Evolutionary conservation across 2,797 vertebrate species (phyloP).

Genomic region (Tympanoctomys barrerae): DNA sequence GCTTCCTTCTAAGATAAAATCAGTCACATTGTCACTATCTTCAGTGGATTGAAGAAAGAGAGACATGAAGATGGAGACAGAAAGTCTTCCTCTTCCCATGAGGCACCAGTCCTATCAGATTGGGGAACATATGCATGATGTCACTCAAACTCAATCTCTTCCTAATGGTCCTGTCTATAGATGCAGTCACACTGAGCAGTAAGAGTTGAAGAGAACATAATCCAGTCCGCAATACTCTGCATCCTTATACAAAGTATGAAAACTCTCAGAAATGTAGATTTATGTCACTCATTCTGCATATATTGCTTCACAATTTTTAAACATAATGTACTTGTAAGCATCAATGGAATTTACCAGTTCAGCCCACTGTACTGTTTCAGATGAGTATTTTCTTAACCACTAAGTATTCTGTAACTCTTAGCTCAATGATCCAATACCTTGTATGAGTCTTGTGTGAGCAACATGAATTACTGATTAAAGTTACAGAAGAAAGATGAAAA

Average conservation of each 20-base stretch:
- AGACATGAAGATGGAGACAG: neutral
- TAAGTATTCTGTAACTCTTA: constrained; percentile 36
- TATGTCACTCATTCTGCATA: neutral
- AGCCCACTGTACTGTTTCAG: neutral
- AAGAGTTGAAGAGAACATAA: neutral
- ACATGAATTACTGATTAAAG: neutral
- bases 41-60: neutral
- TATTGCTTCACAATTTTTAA: neutral
- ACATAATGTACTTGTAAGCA: neutral
- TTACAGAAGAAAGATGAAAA: constrained; percentile 24
- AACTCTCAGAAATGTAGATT: neutral
- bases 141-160: neutral
- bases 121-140: neutral
- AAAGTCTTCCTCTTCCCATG: neutral
- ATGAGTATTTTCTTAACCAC: neutral
- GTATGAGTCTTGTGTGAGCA: neutral
- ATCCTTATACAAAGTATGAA: neutral
- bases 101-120: neutral
- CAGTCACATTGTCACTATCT: neutral
- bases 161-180: neutral
- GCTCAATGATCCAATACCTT: neutral
- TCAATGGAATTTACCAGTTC: constrained; percentile 24
- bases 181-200: neutral
- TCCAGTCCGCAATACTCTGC: neutral
- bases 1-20: neutral